Evolutionary conservation across 92 coral and sea anemone species (phyloP).

Genomic region (Porites evermanni): DNA sequence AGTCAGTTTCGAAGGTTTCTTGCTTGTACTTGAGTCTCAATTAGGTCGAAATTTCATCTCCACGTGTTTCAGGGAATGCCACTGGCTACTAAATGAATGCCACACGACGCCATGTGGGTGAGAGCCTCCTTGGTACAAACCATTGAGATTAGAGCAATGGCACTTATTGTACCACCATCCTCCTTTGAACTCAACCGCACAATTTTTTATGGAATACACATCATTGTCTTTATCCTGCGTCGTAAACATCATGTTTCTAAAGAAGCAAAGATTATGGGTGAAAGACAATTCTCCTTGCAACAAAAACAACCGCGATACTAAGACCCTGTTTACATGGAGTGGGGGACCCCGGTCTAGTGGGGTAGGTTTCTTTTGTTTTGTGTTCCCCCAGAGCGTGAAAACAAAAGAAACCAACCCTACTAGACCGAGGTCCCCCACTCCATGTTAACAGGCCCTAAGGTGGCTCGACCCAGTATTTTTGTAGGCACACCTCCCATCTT

Average conservation of each 20-base stretch:
- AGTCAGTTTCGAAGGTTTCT: too few species aligned
- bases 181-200: background rate
- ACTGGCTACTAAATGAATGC: background rate
- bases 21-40: background rate
- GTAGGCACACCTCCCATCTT: too few species aligned
- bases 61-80: constrained; percentile 2
- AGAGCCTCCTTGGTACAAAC: constrained; percentile 17
- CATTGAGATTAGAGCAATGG: constrained; percentile 24
- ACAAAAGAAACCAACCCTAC: too few species aligned
- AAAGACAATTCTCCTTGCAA: background rate
- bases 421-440: too few species aligned
- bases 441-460: too few species aligned
- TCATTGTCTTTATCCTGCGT: constrained; percentile 40
- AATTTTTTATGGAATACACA: background rate
- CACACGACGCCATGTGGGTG: constrained; percentile 10
- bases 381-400: too few species aligned
- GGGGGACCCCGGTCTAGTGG: too few species aligned
- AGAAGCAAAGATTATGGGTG: background rate
- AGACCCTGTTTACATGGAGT: too few species aligned
- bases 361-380: too few species aligned
- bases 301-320: too few species aligned
- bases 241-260: constrained; percentile 22
- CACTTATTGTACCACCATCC: constrained; percentile 28
- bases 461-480: too few species aligned
- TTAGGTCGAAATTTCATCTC: constrained; percentile 38